Conservation (phyloP, 2,797 vertebrate species). For the Buceros bicornis region DNA sequence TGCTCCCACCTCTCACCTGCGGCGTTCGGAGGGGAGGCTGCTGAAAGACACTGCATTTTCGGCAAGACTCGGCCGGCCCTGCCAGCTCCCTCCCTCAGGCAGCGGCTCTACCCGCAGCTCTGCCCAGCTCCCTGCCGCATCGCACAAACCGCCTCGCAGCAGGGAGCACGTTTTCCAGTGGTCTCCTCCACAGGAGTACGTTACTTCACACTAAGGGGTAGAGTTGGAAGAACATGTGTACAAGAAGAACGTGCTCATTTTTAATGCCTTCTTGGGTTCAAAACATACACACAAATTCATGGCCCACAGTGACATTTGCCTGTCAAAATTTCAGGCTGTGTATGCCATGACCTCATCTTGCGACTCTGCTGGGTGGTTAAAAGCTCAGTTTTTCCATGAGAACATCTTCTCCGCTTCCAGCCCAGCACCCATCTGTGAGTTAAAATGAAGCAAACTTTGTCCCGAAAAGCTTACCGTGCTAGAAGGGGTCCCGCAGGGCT, state of each 20-base stretch:
- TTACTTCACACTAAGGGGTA: not conserved
- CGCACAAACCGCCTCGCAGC: not conserved
- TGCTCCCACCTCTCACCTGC: fast-evolving
- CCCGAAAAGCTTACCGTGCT: not conserved
- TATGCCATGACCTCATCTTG: not conserved
- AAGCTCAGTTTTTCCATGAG: not conserved
- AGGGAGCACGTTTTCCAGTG: not conserved
- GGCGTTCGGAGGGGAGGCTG: not conserved
- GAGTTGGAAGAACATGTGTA: fast-evolving
- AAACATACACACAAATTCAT: not conserved
- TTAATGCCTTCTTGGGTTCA: not conserved
- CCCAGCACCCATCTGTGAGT: not conserved
- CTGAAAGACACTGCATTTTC: not conserved
- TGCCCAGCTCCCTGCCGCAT: not conserved
- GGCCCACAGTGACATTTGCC: not conserved
- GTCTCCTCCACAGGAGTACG: not conserved
- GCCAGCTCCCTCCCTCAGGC: not conserved
- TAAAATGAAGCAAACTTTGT: not conserved
- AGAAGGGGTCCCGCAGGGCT: not conserved
- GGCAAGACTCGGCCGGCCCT: not conserved
- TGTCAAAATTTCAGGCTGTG: not conserved
- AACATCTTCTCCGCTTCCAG: not conserved
- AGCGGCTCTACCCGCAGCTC: not conserved
- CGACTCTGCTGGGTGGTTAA: not conserved
- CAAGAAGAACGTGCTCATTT: not conserved